Percentiles rank a stretch among this genome's conserved stretches.
phyloP scores from a whole-genome alignment of 2,888 invertebrate genomes.

The Tipula confusa region DNA sequence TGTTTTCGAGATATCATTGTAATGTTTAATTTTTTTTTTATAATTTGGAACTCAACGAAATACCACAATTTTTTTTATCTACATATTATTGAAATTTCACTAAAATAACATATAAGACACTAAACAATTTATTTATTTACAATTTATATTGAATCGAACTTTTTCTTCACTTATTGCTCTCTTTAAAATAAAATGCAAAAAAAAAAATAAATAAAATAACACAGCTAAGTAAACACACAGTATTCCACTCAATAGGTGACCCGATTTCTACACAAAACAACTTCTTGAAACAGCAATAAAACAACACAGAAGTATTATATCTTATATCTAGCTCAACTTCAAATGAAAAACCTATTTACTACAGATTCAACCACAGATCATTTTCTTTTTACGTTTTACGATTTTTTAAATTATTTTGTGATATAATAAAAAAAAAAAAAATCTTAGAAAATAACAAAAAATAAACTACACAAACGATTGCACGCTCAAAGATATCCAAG shows the following conservation, averaged over 20 bases:
- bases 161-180: neutral
- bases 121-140: neutral
- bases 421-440: neutral
- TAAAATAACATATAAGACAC: neutral
- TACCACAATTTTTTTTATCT: neutral
- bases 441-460: neutral
- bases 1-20: constrained; percentile 55
- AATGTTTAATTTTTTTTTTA: neutral
- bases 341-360: neutral
- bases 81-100: neutral
- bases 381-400: neutral
- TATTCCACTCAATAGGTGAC: neutral
- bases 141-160: neutral
- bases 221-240: neutral
- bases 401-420: neutral
- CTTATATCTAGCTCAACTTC: neutral
- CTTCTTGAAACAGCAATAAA: neutral
- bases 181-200: neutral
- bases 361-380: neutral
- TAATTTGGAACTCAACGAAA: neutral
- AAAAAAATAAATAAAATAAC: too few species aligned
- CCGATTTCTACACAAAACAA: neutral
- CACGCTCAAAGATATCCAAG: neutral
- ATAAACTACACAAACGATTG: neutral
- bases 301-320: neutral